These are phyloP conservation scores for Drosophila merina DNA, from an alignment of 2,888 invertebrate species.

Conservation along the genomic window DNA sequence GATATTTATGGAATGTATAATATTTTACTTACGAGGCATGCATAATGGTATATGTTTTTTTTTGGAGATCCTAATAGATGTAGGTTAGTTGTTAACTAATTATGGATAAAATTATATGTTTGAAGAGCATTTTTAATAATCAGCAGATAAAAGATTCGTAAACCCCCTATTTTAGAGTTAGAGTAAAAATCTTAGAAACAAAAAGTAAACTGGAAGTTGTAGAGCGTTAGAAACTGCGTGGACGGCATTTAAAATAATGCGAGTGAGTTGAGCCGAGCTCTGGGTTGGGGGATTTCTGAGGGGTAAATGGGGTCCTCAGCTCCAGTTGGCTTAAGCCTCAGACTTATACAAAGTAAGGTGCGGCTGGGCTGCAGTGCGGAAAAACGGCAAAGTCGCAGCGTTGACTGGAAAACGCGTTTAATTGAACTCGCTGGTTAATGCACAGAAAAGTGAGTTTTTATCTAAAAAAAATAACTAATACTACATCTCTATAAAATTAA, in stretches of 20 bases:
- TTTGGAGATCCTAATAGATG: too few relatives aligned
- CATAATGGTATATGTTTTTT: too few relatives aligned
- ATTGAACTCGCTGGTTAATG: constrained; percentile 56
- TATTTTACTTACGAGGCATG: too few relatives aligned
- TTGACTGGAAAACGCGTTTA: constrained; percentile 69
- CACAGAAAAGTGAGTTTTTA: not conserved
- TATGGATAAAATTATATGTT: too few relatives aligned
- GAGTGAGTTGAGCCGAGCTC: constrained; percentile 28
- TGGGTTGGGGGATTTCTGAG: constrained; percentile 8
- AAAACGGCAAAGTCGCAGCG: constrained; percentile 58
- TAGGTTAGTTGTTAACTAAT: too few relatives aligned
- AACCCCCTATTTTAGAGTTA: not conserved
- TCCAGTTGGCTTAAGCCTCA: constrained; percentile 18
- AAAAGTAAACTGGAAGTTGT: constrained; percentile 65
- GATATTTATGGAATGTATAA: too few relatives aligned
- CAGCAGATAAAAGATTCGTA: not conserved
- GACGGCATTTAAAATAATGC: constrained; percentile 82
- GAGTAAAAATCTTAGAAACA: constrained; percentile 24
- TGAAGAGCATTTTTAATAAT: not conserved
- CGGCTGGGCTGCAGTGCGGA: constrained; percentile 71
- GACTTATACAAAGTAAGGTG: constrained; percentile 64
- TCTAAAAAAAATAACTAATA: not conserved
- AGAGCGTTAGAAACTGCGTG: constrained; percentile 80
- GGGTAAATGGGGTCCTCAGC: constrained; percentile 26
- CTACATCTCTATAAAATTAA: not conserved